Evolutionary conservation across 2,888 invertebrate genomes (phyloP), one percentile per base, ranked within the genome.

Genomic region (Mamestra brassicae): DNA sequence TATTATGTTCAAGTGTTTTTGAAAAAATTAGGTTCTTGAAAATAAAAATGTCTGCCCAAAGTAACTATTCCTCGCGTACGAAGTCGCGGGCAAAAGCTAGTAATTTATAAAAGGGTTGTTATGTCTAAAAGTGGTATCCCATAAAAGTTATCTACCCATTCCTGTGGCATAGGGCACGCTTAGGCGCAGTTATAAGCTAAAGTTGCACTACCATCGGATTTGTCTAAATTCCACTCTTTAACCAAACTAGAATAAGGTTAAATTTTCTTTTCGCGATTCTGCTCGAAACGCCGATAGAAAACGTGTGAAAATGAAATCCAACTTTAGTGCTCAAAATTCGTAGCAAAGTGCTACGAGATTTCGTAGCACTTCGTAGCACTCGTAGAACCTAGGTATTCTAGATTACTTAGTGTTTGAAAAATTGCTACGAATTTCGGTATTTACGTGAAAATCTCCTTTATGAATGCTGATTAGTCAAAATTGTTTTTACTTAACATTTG

Each of bases 331-430:
- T 77, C 79, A 77, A 77, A 80, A 80, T 62, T 4, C 64, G 78
- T 78, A 78, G 78, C 80, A 55, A 50, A 15, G 54, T 68, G 78
- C 78, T 78, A 78, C 78, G 78, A 68, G 45, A 52, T 11, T 5
- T 78, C 74, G 78, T 78, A 78, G 78, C 78, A 55, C 54, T 55
- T 78, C 78, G 78, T 80, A 80, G 80, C 78, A 11, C 63, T 50
- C 75, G 75, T 78, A 75, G 78, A 54, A 54, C 50, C 78, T 78
- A 78, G 80, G 64, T 45, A 64, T 58, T 80, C 78, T 80, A 75
- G 78, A 78, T 68, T 68, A 75, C 26, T 55, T 17, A 15, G 34
- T 38, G 8, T 58, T 57, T 42, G 47, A 10, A 34, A 47, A 58
- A n/a, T 47, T 76, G 7, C 15, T 58, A 26, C 26, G 45, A 45